Evolutionary conservation across 2,888 invertebrate genomes (phyloP), one percentile per base, ranked within the genome.

Genomic region (Cordylochernes scorpioides): DNA sequence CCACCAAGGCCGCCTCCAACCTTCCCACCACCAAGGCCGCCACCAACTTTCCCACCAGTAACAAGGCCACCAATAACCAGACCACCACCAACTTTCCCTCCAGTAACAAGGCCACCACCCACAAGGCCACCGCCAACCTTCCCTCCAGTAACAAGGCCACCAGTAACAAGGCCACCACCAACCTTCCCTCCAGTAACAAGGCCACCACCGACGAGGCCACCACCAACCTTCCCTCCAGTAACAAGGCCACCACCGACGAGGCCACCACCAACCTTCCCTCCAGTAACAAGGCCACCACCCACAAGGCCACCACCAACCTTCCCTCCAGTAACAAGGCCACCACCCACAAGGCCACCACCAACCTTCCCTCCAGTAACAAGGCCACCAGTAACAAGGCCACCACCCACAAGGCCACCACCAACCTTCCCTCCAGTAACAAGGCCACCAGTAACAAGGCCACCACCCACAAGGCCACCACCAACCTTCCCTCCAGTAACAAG

Each of bases 331-430:
- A 17, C 13, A 12, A 10, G 14, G 14, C 17, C 10, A n/a, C 26
- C 22, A 9, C 17, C 27, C 17, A 16, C 15, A 7, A 15, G 17
- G 7, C 28, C 17, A 3, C 28, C 17, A 3, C 14, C 13, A 24
- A 6, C 19, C 15, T 7, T 9, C 19, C 14, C 25, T 25, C 30
- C 15, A 19, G n/a, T 19, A 19, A 15, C n/a, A 13, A 41, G 49
- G 5, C 50, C 47, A 29, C 41, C 50, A 30, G 41, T 19, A 2
- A 25, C 49, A 10, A 50, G 50, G 4, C 39, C 43, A 24, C 38
- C 49, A 9, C 32, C 40, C 12, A 21, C 22, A 7, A 26, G 6
- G 2, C 27, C n/a, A 9, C 30, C 17, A 13, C n/a, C n/a, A n/a
- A 7, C 25, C 10, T 13, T 12, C 8, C 25, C 15, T 14, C 5